Base-by-base conservation (phyloP, 1,140 invertebrate genomes). In the Drosophila serrata region DNA sequence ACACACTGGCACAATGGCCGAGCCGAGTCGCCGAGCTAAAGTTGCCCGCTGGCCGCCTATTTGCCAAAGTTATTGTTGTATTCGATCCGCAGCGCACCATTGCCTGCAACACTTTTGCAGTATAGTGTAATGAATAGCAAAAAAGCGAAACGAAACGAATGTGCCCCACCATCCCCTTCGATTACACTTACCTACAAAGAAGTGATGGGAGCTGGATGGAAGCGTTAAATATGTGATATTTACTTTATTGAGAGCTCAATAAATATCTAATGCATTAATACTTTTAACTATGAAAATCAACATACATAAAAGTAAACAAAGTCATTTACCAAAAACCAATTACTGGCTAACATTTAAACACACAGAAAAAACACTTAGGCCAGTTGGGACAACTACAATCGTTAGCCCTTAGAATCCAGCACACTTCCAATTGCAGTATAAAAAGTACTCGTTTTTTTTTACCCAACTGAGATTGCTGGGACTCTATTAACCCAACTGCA, bases 21-120 rank as follows among this genome's bases (percentile, higher is more conserved):
- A n/a, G n/a, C n/a, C n/a, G n/a, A n/a, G n/a, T 15, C 45, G 31
- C 9, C 29, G 42, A 48, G 59, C 70, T 48, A 69, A 27, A 69
- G 57, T 68, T 69, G 64, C 48, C 79, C 40, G 61, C 68, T 65
- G 55, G 57, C 56, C 29, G 49, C 37, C 48, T 86, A 88, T 87
- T 87, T 87, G 72, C 75, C 82, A 67, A 87, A 87, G 80, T 79
- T 80, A 88, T 87, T 88, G 82, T 84, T 88, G 63, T 57, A 67
- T 61, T 80, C 73, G 72, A 65, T 84, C 40, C 61, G 62, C 17
- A 37, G 51, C 56, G 15, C 43, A 64, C 43, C 24, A 46, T 24
- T 12, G 59, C 12, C 31, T 12, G 22, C 31, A 35, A 24, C 63
- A 48, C 43, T 64, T 37, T 63, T 37, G 19, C 33, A n/a, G 22